Base-by-base conservation (phyloP, 2,797 vertebrate species). In the Onychomys arenicola region DNA sequence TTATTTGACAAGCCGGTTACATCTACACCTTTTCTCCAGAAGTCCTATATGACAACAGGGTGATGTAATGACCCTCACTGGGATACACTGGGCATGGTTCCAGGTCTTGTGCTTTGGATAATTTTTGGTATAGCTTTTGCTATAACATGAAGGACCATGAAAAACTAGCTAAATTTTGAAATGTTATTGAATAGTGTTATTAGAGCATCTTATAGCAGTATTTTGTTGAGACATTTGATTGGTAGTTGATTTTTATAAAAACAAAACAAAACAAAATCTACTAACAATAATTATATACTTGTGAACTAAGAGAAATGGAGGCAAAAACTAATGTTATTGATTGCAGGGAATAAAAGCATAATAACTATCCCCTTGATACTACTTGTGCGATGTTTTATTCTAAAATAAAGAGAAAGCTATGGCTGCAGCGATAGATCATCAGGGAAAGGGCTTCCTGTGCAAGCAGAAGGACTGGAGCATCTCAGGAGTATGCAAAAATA, bases 301-400 rank as follows among this genome's bases (percentile, higher is more conserved):
- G 27, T 17, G 49, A 43, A 27, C 63, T 86, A 67, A 81, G 16
- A 87, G 55, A 65, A n/a, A 91, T 69, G 37, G 11, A 86, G 80
- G 90, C 75, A 82, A 59, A 57, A 71, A 43, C 14, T n/a, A n/a
- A n/a, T 73, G 96, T 82, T 78, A 90, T 65, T 89, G 78, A 86
- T 4, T 89, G 32, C 59, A 78, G 37, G 17, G 5, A n/a, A 65
- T 87, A 27, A 76, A 43, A 40, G 46, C 25, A 37, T 12, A 73
- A 10, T 32, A 1, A 75, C 40, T 27, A 12, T 43, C 5, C 8
- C 12, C 21, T 23, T 12, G 27, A 78, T 52, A 46, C 11, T 89
- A 10, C 21, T n/a, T 81, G 43, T 9, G 25, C 0, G 76, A 27
- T 27, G 32, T 57, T 49, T 12, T 49, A 80, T 63, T 96, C 89